Base-by-base conservation (phyloP, 2,888 invertebrate genomes). In the Desoria tigrina region DNA sequence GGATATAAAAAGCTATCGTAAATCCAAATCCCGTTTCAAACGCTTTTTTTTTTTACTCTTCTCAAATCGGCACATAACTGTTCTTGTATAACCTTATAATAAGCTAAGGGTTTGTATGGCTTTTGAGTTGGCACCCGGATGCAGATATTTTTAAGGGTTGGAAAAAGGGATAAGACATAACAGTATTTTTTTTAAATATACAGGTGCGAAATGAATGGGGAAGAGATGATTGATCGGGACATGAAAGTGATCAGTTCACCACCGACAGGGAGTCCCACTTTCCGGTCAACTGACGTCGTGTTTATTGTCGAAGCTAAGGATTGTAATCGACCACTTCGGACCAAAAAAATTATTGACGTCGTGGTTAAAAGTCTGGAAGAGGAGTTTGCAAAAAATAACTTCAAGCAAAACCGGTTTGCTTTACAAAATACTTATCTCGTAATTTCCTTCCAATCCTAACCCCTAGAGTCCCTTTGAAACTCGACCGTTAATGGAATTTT, bases 301-400 rank as follows among this genome's bases (percentile, higher is more conserved):
- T 91, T 96, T 79, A 86, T 96, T 60, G 84, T 95, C 0, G 94
- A 96, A 78, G 92, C 93, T 1, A 89, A 90, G 74, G 82, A 84
- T 4, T 95, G 95, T 79, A 95, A 94, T 81, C 83, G 83, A 70
- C 86, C 88, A 74, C 79, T 91, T 1, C 83, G 84, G 42, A 83
- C 83, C 64, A 84, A 82, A 61, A 87, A 86, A 77, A 90, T 87
- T 75, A 84, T 92, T 58, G 88, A 88, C 77, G 81, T 85, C 3
- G 82, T 93, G 45, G 80, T 90, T 0, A 84, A 84, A 53, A 84
- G 86, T 9, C 80, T 92, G 50, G 86, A 88, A 72, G 88, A 86
- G 72, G 90, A 90, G 77, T 79, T 93, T 42, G 82, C 81, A 21
- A 86, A 85, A 1, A 83, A 83, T 45, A 85, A 86, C 1, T 80